Evolutionary conservation across 23 tunicate genomes (phyloP).

Genomic region (Styela plicata): DNA sequence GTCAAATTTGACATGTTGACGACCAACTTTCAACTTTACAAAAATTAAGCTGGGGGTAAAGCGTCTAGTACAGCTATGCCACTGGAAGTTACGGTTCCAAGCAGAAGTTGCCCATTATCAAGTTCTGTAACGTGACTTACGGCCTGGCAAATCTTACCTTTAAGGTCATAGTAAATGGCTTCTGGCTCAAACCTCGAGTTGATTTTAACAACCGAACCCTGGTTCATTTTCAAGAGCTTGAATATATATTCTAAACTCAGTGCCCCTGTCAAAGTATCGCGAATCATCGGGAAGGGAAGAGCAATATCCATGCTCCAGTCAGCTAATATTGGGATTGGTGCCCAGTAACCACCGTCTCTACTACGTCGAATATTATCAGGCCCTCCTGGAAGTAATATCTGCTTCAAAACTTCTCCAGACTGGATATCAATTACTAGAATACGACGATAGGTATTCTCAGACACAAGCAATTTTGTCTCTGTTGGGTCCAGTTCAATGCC

Average conservation of each 20-base stretch:
- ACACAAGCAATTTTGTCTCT: background rate
- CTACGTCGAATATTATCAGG: slow-evolving; percentile 9
- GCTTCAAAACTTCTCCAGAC: background rate
- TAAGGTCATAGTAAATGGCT: background rate
- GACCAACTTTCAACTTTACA: no score
- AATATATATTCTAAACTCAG: background rate
- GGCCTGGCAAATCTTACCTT: background rate
- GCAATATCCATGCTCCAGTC: background rate
- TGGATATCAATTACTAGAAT: background rate
- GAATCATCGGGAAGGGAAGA: background rate
- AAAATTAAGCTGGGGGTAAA: no score
- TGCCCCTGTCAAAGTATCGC: background rate
- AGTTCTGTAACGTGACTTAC: background rate
- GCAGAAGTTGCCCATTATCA: background rate
- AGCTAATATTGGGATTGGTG: background rate
- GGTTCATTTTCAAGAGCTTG: background rate
- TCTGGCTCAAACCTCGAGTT: background rate
- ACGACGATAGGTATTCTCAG: background rate
- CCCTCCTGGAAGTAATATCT: background rate
- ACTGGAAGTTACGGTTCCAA: background rate
- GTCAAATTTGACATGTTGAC: no score
- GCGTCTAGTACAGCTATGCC: no score
- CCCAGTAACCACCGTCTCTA: slow-evolving; percentile 24
- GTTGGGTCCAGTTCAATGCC: slow-evolving; percentile 8
- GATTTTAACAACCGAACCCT: background rate